A percentile compares a stretch with the other conserved stretches of the same genome.
phyloP scores from a whole-genome alignment of 2,888 invertebrate species.

The Trichopria drosophilae region DNA sequence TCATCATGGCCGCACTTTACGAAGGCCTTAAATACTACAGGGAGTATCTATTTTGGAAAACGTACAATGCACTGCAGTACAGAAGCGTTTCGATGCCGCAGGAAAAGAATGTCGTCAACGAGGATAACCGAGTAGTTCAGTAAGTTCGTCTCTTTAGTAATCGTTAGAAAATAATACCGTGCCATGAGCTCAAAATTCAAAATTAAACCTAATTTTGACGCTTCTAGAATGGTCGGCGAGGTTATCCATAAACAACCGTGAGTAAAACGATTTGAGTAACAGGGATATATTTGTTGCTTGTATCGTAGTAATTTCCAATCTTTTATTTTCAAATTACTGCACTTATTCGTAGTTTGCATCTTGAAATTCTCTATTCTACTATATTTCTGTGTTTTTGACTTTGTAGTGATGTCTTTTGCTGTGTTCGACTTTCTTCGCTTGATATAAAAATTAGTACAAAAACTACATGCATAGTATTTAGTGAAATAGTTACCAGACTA shows the following conservation, averaged over 20 bases:
- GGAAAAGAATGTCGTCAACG: slow-evolving; percentile 66
- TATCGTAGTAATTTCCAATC: too few species aligned
- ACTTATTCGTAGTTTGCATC: too few species aligned
- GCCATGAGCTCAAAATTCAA: background rate
- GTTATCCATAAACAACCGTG: slow-evolving; percentile 75
- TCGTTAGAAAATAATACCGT: background rate
- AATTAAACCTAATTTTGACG: slow-evolving; percentile 41
- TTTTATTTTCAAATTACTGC: too few species aligned
- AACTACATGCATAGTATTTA: too few species aligned
- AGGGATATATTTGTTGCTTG: too few species aligned
- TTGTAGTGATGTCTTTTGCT: background rate
- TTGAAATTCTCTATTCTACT: too few species aligned
- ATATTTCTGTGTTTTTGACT: background rate
- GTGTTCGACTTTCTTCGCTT: background rate
- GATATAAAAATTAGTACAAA: background rate
- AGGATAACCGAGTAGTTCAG: slow-evolving; percentile 78
- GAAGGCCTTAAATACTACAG: slow-evolving; percentile 92
- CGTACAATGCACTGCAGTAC: slow-evolving; percentile 82
- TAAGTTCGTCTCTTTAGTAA: slow-evolving; percentile 60
- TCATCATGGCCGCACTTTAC: slow-evolving; percentile 89
- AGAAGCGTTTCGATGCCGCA: slow-evolving; percentile 80
- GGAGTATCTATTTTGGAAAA: slow-evolving; percentile 77
- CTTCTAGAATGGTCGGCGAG: slow-evolving; percentile 69
- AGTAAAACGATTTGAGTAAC: too few species aligned
- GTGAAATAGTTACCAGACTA: too few species aligned